These are phyloP conservation scores for Charina bottae DNA, from an alignment of 2,113 vertebrate species.

Conservation along the genomic window DNA sequence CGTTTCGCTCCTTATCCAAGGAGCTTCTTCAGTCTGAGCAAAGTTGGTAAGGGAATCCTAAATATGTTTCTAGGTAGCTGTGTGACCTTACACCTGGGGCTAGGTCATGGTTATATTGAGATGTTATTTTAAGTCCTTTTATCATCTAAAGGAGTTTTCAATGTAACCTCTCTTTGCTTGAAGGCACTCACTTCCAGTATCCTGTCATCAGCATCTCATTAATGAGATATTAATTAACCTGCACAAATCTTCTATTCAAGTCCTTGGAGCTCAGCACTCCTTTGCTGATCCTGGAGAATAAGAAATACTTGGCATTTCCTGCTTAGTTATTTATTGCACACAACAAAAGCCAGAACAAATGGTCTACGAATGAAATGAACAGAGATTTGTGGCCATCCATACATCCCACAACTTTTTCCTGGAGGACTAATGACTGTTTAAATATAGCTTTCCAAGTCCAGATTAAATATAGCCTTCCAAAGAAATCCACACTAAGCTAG, in stretches of 20 bases:
- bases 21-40: too few species aligned
- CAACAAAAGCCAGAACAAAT: background rate
- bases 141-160: too few species aligned
- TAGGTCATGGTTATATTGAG: too few species aligned
- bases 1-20: too few species aligned
- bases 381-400: background rate
- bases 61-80: too few species aligned
- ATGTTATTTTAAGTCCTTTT: too few species aligned
- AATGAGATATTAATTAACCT: background rate
- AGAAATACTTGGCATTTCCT: background rate
- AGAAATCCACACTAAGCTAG: background rate
- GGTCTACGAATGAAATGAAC: background rate
- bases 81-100: too few species aligned
- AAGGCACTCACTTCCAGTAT: background rate
- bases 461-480: background rate
- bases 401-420: background rate
- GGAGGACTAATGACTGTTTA: background rate
- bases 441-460: background rate
- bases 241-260: background rate
- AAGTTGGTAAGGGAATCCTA: too few species aligned
- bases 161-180: background rate
- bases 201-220: conserved; percentile 1
- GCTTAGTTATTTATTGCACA: background rate
- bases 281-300: background rate
- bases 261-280: background rate